Evolutionary conservation across 2,888 invertebrate species (phyloP).

Genomic region (Gasteruption jaculator): DNA sequence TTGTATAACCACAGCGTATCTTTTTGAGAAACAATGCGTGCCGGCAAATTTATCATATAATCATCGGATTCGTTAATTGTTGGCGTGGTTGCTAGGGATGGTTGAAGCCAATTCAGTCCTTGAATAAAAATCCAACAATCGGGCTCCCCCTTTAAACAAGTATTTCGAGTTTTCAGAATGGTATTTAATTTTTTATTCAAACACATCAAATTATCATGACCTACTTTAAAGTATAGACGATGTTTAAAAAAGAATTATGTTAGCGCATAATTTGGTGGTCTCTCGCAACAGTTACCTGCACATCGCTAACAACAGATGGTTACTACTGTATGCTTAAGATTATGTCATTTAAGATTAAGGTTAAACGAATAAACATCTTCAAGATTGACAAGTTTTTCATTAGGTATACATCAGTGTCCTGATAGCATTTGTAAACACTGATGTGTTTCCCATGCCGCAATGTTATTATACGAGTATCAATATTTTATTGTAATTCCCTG

Average conservation of each 20-base stretch:
- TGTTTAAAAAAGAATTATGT: neutral
- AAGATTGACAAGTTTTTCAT: too few relatives aligned
- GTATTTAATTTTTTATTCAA: neutral
- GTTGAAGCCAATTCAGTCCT: slow-evolving; percentile 60
- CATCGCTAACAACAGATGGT: too few relatives aligned
- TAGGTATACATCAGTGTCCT: too few relatives aligned
- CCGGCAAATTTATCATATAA: slow-evolving; percentile 48
- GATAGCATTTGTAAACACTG: too few relatives aligned
- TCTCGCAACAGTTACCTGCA: too few relatives aligned
- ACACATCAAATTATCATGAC: neutral
- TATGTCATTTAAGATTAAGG: too few relatives aligned
- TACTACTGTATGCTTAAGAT: too few relatives aligned
- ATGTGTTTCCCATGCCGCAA: too few relatives aligned
- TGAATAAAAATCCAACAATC: slow-evolving; percentile 59
- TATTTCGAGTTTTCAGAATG: slow-evolving; percentile 1
- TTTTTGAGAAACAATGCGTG: slow-evolving; percentile 53
- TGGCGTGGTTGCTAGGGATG: slow-evolving; percentile 54
- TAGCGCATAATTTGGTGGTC: too few relatives aligned
- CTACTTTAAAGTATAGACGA: slow-evolving; percentile 3
- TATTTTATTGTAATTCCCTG: too few relatives aligned
- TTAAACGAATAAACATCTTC: too few relatives aligned
- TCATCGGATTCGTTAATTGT: slow-evolving; percentile 48
- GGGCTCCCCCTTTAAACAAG: slow-evolving; percentile 51
- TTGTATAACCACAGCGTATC: slow-evolving; percentile 56
- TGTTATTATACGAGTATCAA: too few relatives aligned